Percentiles rank a stretch among this genome's conserved stretches.
Conservation (phyloP, 2,797 vertebrate genomes). For the Prionace glauca region DNA sequence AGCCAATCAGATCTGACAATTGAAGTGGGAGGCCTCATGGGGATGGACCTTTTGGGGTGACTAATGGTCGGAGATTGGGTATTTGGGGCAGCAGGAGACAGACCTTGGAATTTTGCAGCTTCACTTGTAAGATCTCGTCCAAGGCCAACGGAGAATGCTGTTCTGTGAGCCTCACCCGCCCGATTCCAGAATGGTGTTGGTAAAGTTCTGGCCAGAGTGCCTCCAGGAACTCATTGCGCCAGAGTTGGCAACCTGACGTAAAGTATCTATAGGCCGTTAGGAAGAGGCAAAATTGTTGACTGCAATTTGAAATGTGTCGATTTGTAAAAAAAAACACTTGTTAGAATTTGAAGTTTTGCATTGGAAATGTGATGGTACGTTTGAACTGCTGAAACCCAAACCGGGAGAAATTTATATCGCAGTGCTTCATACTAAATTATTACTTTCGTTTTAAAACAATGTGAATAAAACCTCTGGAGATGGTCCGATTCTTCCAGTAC, state of each 20-base stretch:
- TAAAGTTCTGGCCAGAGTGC: too few relatives aligned
- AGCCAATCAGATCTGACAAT: background rate
- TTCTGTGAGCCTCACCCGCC: too few relatives aligned
- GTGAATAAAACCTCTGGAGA: slow-evolving; percentile 5
- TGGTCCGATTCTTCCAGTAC: background rate
- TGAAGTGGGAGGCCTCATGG: background rate
- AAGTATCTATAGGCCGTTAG: background rate
- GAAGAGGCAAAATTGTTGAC: background rate
- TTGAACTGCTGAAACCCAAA: background rate
- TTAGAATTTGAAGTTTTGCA: background rate
- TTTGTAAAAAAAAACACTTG: background rate
- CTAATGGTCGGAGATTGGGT: background rate
- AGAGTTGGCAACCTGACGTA: background rate
- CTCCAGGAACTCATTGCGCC: background rate
- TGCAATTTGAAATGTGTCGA: background rate
- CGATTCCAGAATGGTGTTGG: too few relatives aligned
- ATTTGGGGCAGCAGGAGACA: background rate
- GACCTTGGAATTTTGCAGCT: too few relatives aligned
- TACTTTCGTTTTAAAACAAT: background rate
- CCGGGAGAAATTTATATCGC: background rate
- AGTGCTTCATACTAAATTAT: background rate
- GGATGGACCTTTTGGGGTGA: background rate
- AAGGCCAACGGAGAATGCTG: too few relatives aligned
- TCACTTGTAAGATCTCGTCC: too few relatives aligned
- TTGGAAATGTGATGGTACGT: background rate